Base-by-base conservation (phyloP, 2,113 vertebrate species). In the Pampusana beccarii region DNA sequence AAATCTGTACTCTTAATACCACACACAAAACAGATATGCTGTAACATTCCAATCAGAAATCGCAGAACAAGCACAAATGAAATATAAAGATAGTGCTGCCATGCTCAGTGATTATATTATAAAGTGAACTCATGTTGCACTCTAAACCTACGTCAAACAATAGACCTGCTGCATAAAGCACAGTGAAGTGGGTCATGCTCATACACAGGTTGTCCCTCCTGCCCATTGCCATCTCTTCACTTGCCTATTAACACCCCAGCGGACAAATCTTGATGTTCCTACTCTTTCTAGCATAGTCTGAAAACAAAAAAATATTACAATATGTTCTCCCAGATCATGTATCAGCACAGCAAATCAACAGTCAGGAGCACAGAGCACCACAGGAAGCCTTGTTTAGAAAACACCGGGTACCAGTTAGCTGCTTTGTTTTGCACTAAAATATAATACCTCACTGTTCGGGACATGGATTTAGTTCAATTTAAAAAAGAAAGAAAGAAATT, bases 1-100 rank as follows among this genome's bases (percentile, higher is more conserved):
- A 38, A 48, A 80, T 38, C 40, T 48, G 14, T 40, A 51, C 18
- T 34, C 0, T 0, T 38, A 71, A 53, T 42, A 58, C 3, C 11
- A 44, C 8, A 71, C 20, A 65, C 11, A 93, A 91, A 34, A 74
- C 7, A 65, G 28, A 19, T 53, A 26, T 28, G 6, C 7, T 57
- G 26, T 38, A 67, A 17, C 5, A 48, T 3, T 64, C 25, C 9
- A 50, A n/a, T 72, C 53, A 80, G 51, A 34, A 51, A 65, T 5
- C 51, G 8, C 25, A 50, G 13, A 10, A 16, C 11, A 86, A 70
- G 10, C 1, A 36, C 6, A 38, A 86, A 61, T 42, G 2, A 57
- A 69, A 36, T 48, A 16, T 2, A 64, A 58, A 28, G 16, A 31
- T 15, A 62, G 11, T 50, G 42, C 51, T 66, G 36, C 31, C 1